Percentiles rank a stretch among this genome's conserved stretches.
Conservation (phyloP, 2,113 vertebrate species). For the Eclectus roratus region DNA sequence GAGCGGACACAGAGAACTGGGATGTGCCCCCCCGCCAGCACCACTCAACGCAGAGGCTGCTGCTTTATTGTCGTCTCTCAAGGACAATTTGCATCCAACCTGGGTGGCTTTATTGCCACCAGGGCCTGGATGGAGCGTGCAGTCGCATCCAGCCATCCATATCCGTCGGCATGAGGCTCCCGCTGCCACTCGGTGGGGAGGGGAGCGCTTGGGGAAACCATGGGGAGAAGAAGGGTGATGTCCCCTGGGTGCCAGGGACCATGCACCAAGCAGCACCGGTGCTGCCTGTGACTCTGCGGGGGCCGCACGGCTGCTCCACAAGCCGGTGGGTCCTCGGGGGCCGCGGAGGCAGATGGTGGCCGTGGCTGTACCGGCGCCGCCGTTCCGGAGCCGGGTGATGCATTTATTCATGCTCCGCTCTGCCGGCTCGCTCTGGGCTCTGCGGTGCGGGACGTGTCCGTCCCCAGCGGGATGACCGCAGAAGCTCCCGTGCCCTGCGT, state of each 20-base stretch:
- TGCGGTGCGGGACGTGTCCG: not conserved
- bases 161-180: slow-evolving; percentile 24
- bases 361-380: not conserved
- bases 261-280: accelerated
- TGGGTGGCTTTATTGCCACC: not conserved
- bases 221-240: not conserved
- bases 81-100: slow-evolving; percentile 43
- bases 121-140: not conserved
- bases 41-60: not conserved
- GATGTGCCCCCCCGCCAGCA: not conserved
- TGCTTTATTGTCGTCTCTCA: not conserved
- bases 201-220: not conserved
- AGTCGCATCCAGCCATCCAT: slow-evolving; percentile 11
- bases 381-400: slow-evolving; percentile 7
- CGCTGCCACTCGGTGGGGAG: not conserved
- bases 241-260: accelerated
- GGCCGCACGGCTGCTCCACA: not conserved
- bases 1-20: too few relatives aligned
- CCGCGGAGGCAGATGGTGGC: not conserved
- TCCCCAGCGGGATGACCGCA: not conserved
- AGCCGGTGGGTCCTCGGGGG: not conserved
- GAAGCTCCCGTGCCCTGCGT: accelerated
- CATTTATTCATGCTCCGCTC: slow-evolving; percentile 72
- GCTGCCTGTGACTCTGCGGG: not conserved
- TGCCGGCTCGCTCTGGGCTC: not conserved